Evolutionary conservation across 1,140 invertebrate species (phyloP), one percentile per base, ranked within the genome.

Genomic region (Arctopsyche grandis): DNA sequence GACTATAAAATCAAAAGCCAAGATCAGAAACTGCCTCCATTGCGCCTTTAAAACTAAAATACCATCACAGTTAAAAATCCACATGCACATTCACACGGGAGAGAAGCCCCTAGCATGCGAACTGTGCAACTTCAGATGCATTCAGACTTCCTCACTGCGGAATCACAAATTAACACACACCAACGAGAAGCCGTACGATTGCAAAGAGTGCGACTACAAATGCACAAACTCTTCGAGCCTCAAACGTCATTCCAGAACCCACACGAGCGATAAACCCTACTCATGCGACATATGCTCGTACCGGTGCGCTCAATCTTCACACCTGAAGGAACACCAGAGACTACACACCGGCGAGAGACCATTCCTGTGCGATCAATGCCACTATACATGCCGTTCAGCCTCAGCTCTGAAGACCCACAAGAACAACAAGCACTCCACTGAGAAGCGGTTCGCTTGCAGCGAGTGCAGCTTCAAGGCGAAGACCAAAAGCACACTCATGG

Each of bases 261-360:
- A 46, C 10, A 46, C 44, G 1, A 19, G 24, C 21, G 69, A 46
- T 9, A 71, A 71, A 46, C 44, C 38, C 0, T 44, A 46, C 19
- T 7, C 69, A 0, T 71, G 44, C n/a, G 21, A 71, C 14, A 12
- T 46, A n/a, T 71, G 44, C 19, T 71, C 69, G 10, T 71, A 71
- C 16, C 46, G 77, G 12, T 82, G 79, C 26, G 63, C 66, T 7
- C 81, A 77, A 66, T 80, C 81, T 0, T 63, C 79, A 3, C 60
- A 80, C 63, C 22, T 82, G 24, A 75, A 80, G 46, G 78, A 80
- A 10, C 81, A 82, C 22, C 69, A 56, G 71, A 21, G 69, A 58
- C 71, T 75, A 44, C 81, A 80, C 29, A 79, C 77, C 0, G 79
- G 81, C 48, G 79, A 80, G 46, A 80, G 77, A 58, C 79, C 81